Conservation (phyloP, 2,888 invertebrate genomes). For the Autographa gamma region DNA sequence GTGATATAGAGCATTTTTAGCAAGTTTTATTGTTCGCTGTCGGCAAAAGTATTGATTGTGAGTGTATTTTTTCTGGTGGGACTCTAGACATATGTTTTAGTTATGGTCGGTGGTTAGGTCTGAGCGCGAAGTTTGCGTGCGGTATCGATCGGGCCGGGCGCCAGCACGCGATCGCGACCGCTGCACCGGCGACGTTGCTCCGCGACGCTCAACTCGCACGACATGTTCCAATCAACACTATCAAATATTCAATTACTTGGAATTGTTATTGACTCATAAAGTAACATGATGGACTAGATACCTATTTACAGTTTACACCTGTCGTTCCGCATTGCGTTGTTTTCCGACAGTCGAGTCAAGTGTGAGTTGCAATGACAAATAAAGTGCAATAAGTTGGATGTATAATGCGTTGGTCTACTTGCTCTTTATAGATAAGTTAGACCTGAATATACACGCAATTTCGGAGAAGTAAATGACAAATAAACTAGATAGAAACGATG, state of each 20-base stretch:
- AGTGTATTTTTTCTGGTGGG: conserved; percentile 29
- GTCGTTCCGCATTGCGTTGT: conserved; percentile 54
- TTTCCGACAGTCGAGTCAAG: conserved; percentile 18
- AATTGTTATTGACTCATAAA: conserved; percentile 54
- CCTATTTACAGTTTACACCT: conserved; percentile 22
- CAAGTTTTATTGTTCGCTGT: conserved; percentile 5
- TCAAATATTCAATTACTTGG: conserved; percentile 58
- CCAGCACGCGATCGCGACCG: conserved; percentile 83
- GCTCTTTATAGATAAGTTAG: neutral
- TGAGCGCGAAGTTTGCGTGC: conserved; percentile 82
- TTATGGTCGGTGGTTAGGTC: conserved; percentile 68
- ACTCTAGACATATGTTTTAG: conserved; percentile 54
- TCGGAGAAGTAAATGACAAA: conserved; percentile 26
- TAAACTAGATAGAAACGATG: conserved; percentile 31
- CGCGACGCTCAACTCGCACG: conserved; percentile 54
- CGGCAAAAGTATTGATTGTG: conserved; percentile 25
- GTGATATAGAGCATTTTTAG: neutral
- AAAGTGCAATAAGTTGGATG: conserved; percentile 27
- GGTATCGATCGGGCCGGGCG: conserved; percentile 82
- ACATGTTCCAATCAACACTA: conserved; percentile 56
- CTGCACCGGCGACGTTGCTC: conserved; percentile 73
- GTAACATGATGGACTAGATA: conserved; percentile 32
- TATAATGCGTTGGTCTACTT: neutral
- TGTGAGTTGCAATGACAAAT: conserved; percentile 20
- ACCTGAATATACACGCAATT: neutral